Evolutionary conservation across 1,140 invertebrate genomes (phyloP), one percentile per base, ranked within the genome.

Genomic region (Tetramorium alpestre): DNA sequence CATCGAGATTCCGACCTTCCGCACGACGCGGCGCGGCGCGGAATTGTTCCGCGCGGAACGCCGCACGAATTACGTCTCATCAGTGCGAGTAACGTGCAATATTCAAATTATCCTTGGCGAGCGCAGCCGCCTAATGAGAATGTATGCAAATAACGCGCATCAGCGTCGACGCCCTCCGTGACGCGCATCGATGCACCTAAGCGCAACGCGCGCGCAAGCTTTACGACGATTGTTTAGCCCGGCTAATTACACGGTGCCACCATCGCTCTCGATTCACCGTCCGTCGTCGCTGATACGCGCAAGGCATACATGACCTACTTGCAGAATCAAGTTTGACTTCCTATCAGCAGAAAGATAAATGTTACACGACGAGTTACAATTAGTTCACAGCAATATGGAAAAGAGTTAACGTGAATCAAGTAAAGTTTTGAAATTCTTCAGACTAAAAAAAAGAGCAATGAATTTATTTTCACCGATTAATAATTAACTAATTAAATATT

Each of bases 51-150:
- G 82, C 77, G 87, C 84, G 90, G 90, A 91, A 84, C 82, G 87
- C 80, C 78, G 87, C 90, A 92, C 92, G 90, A 94, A 93, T 94
- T 94, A 94, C 93, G 89, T 93, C 93, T 94, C 93, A 94, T 94
- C 93, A 93, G 92, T 70, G 47, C 86, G 88, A 93, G 91, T 93
- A 94, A 94, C 93, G 93, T 91, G 91, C 93, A 91, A 94, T 94
- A 94, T 94, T 94, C 92, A 94, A 90, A 92, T 91, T 91, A 92
- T 92, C 87, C 75, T 76, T 69, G 72, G 77, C 62, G 72, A 81
- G 76, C 73, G 38, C 82, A 51, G 87, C 54, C 77, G 76, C 77
- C 86, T 94, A 93, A 94, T 92, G 93, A 94, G 93, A 93, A 93
- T 92, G 92, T 93, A 94, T 94, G 93, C 92, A 94, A 94, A 94